A percentile compares a stretch with the other conserved stretches of the same genome.
Evolutionary conservation across 2,888 invertebrate genomes (phyloP).

Genomic region (Cephonodes hylas): DNA sequence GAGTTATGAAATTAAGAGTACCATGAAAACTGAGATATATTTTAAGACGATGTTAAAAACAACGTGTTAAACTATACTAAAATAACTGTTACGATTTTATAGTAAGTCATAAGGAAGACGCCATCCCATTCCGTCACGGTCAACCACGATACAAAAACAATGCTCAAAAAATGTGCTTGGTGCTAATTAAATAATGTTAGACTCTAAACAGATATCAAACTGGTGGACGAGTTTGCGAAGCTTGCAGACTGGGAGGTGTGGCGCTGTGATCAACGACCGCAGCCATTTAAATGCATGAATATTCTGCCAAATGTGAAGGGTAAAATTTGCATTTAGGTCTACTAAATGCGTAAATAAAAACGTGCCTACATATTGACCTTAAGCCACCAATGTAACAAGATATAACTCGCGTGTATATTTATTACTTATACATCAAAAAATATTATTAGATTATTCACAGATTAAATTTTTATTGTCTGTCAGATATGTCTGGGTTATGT

Average conservation of each 20-base stretch:
- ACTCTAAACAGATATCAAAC: neutral
- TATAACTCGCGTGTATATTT: too few relatives aligned
- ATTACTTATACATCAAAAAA: too few relatives aligned
- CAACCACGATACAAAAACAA: neutral
- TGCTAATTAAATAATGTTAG: neutral
- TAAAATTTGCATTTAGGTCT: constrained; percentile 11
- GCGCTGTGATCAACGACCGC: neutral
- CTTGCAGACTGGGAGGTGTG: neutral
- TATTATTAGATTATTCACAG: too few relatives aligned
- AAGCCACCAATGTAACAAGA: too few relatives aligned
- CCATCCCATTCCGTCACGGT: neutral
- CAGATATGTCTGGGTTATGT: neutral
- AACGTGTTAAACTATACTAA: too few relatives aligned
- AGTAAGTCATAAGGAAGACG: neutral
- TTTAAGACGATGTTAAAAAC: too few relatives aligned
- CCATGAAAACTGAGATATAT: too few relatives aligned
- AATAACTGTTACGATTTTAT: neutral
- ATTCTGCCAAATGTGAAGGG: constrained; percentile 15
- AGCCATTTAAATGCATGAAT: constrained; percentile 15
- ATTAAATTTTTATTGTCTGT: neutral
- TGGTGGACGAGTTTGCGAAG: constrained; percentile 3
- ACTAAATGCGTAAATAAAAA: neutral
- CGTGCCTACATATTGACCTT: neutral
- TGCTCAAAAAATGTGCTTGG: neutral
- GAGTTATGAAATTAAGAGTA: too few relatives aligned